These are phyloP conservation scores for Drosophila antonietae DNA, from an alignment of 2,888 invertebrate genomes.

Conservation along the genomic window DNA sequence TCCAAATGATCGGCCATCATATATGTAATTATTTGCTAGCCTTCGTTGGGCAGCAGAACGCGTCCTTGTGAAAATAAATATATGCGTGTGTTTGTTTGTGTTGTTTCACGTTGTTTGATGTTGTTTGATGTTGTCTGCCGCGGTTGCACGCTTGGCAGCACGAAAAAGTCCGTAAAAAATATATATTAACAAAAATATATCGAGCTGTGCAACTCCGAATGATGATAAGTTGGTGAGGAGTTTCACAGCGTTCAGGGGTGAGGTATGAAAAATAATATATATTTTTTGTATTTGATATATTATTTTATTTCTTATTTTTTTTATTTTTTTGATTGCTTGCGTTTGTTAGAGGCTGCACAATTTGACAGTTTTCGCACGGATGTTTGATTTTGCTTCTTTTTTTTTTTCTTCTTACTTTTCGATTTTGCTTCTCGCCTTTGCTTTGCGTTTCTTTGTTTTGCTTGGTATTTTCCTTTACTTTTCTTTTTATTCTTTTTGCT, in stretches of 20 bases:
- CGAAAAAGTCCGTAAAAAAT: slow-evolving; percentile 26
- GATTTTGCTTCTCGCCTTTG: neutral
- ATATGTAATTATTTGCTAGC: slow-evolving; percentile 57
- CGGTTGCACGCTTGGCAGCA: slow-evolving; percentile 6
- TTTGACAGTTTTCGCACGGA: slow-evolving; percentile 44
- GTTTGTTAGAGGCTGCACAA: slow-evolving; percentile 19
- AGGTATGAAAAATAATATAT: slow-evolving; percentile 5
- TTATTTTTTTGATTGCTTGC: slow-evolving; percentile 35
- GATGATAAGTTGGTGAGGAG: slow-evolving; percentile 20
- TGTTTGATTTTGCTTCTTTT: neutral
- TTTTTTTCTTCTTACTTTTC: neutral
- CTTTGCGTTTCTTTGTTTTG: neutral
- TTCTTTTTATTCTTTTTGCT: neutral
- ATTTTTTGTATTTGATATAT: no score
- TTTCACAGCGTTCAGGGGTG: slow-evolving; percentile 5
- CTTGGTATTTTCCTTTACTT: neutral
- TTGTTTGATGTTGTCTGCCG: slow-evolving; percentile 14
- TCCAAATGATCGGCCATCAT: slow-evolving; percentile 98
- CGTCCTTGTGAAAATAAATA: slow-evolving; percentile 21
- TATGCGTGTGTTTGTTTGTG: slow-evolving; percentile 11
- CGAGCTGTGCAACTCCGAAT: slow-evolving; percentile 5
- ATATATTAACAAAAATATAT: slow-evolving; percentile 15
- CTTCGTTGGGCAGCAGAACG: slow-evolving; percentile 40
- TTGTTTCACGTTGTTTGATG: neutral
- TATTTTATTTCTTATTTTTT: no score